phyloP scores from a whole-genome alignment of 2,113 vertebrate genomes.

The Mesitornis unicolor region DNA sequence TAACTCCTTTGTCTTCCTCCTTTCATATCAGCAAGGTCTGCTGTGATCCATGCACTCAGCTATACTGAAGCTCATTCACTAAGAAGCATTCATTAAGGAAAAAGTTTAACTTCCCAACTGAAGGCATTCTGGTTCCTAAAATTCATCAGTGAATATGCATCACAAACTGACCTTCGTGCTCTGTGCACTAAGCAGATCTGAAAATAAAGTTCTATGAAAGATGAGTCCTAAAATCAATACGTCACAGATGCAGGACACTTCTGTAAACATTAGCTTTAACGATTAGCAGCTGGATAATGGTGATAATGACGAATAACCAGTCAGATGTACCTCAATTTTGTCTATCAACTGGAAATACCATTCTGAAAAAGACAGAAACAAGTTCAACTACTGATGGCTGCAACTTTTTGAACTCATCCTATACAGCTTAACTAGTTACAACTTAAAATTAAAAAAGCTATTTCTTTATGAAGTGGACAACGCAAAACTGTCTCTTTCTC shows the following conservation, averaged over 20 bases:
- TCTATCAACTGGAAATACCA: background rate
- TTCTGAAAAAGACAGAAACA: background rate
- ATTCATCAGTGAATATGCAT: background rate
- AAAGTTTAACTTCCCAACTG: background rate
- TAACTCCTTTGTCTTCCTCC: background rate
- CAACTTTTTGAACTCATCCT: background rate
- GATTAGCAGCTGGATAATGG: background rate
- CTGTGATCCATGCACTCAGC: background rate
- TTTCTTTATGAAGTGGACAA: background rate
- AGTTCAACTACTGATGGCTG: background rate
- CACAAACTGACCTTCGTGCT: background rate
- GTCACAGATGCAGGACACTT: background rate
- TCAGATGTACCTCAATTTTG: background rate
- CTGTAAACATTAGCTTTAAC: background rate
- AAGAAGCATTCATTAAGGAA: background rate
- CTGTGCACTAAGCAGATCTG: background rate
- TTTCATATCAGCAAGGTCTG: background rate
- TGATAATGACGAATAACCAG: background rate
- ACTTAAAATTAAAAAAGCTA: background rate
- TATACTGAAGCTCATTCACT: background rate
- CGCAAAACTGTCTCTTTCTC: background rate
- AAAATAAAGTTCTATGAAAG: background rate
- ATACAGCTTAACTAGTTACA: background rate
- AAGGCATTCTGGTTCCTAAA: background rate
- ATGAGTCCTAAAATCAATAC: background rate